Evolutionary conservation across 2,797 vertebrate genomes (phyloP), one percentile per base, ranked within the genome.

Genomic region (Limosa lapponica): DNA sequence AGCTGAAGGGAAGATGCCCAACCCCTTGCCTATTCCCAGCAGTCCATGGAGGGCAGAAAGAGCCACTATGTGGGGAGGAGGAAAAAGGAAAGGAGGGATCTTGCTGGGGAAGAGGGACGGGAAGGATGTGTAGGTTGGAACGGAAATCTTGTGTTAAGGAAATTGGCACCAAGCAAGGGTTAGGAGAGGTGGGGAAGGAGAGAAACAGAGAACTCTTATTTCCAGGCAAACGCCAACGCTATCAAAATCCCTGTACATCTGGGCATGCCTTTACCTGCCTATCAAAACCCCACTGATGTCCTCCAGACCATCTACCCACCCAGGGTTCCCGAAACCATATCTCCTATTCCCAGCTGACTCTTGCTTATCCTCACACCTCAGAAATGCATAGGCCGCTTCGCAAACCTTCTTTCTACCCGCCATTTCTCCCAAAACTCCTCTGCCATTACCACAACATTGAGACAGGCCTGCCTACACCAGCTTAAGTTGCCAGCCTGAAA

Each of bases 1-100:
- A 0, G 61, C 32, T 69, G 55, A 64, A 77, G 34, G 25, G 39
- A 89, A 72, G 70, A 37, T 0, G 1, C 27, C 7, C 3, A 1
- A 34, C 23, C n/a, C 18, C 30, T 61, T 28, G 12, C 28, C 23
- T 41, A 39, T 54, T 80, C 37, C 24, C 65, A 27, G 23, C 48
- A 67, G 37, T 34, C 16, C 43, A 4, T 2, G 11, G 34, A 82
- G 48, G 65, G 43, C 24, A 62, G 48, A 59, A 80, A 25, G 46
- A 77, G 32, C 39, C n/a, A n/a, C 27, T 34, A 10, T 0, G 0
- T 22, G 20, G 15, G 51, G 32, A 79, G 34, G 20, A 83, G 23
- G 51, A 52, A 67, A 30, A 43, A 34, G 18, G 49, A 91, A 75
- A 70, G 34, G 36, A 69, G 12, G 24, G 36, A 34, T 59, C 46